These are phyloP conservation scores for Merops nubicus DNA, from an alignment of 2,113 vertebrate species.

Conservation along the genomic window DNA sequence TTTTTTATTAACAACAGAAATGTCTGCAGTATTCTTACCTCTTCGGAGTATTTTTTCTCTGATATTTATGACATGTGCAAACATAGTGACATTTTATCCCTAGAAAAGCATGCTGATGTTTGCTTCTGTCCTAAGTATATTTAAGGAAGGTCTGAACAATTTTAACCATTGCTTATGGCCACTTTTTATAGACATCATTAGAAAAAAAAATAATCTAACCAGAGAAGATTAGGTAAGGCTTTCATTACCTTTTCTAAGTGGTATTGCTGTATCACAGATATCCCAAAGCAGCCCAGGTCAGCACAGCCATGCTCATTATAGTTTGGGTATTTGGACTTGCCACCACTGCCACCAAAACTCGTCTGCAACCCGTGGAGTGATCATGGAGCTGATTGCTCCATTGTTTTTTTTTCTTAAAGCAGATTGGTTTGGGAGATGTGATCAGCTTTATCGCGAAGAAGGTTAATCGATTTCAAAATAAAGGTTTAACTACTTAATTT, in stretches of 20 bases:
- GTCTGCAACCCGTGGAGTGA: background rate
- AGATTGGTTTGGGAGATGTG: background rate
- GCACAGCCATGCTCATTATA: background rate
- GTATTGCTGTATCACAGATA: background rate
- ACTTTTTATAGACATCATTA: background rate
- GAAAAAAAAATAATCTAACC: background rate
- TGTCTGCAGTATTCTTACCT: background rate
- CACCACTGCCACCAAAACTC: background rate
- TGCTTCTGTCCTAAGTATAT: background rate
- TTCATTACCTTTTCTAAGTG: background rate
- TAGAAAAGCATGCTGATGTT: background rate
- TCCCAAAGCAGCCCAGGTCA: background rate
- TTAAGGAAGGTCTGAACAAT: background rate
- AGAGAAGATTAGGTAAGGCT: background rate
- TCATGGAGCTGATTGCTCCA: background rate
- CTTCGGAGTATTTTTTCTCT: background rate
- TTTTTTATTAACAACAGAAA: background rate
- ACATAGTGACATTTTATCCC: background rate
- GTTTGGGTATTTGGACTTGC: background rate
- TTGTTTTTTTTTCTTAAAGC: background rate
- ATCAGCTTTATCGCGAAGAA: background rate
- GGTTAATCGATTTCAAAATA: constrained; percentile 1
- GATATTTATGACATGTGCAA: background rate
- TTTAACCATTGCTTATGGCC: background rate
- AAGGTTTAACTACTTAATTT: background rate